Evolutionary conservation across 1,140 invertebrate species (phyloP), one percentile per base, ranked within the genome.

Genomic region (Zaprionus vittiger): DNA sequence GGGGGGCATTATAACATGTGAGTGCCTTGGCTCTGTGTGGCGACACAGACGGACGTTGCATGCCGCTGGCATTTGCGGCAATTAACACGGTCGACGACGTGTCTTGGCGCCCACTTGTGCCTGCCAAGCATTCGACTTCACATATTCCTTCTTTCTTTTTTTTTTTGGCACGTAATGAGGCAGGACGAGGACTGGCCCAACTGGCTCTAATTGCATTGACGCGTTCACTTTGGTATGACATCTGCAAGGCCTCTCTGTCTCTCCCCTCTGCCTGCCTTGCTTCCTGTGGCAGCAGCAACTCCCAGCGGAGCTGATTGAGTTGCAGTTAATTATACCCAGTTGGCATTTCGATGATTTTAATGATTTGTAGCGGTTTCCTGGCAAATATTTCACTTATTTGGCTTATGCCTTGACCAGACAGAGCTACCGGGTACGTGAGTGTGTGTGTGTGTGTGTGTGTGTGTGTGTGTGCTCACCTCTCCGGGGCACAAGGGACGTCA

Each of bases 1-100:
- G 41, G 41, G 15, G 12, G 61, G 68, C 61, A 72, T 55, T 56
- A 60, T n/a, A 28, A 49, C 44, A 52, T 52, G 20, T 22, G 47
- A 52, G 47, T 31, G 28, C 28, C 7, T 28, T 7, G 6, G 7
- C n/a, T 47, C 44, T n/a, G 41, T 9, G 28, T 31, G 28, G 28
- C 28, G 28, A 31, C 28, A 31, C 17, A 47, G 44, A 49, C n/a
- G n/a, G n/a, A 20, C 17, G 67, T 73, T 80, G 83, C 83, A 79
- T 86, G 57, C 84, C 83, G 71, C 70, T 73, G 85, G 84, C 84
- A 90, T 84, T 90, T 89, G 85, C 81, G 62, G 84, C 81, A 89
- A 89, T 89, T 89, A 89, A 89, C 84, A 89, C 84, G 84, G 78
- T 90, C 81, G 59, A 81, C 75, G 81, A 81, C 85, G 79, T 87